phyloP scores from a whole-genome alignment of 1,140 invertebrate species.

The Steinernema feltiae region DNA sequence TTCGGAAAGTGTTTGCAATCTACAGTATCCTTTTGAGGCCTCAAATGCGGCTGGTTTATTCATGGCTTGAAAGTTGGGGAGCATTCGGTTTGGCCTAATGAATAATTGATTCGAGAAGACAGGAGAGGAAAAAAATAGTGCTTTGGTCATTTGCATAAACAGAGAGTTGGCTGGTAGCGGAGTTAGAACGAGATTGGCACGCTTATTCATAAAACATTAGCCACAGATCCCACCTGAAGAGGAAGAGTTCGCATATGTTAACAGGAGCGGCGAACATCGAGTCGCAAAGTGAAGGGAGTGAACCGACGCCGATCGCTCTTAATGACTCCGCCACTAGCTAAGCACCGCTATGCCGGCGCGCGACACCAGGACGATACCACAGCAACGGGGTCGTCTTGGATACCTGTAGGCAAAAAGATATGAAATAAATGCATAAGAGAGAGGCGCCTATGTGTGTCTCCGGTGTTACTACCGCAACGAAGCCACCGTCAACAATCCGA shows the following conservation, averaged over 20 bases:
- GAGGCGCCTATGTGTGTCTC: neutral
- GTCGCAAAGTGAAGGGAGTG: neutral
- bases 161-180: neutral
- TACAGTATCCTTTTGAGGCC: neutral
- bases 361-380: neutral
- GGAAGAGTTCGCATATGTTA: neutral
- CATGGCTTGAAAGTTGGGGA: neutral
- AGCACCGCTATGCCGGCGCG: neutral
- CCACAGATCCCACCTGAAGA: neutral
- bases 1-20: neutral
- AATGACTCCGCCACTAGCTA: neutral
- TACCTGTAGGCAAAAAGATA: slow-evolving; percentile 7
- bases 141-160: neutral
- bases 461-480: slow-evolving; percentile 6
- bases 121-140: neutral
- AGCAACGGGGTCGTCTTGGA: slow-evolving; percentile 14
- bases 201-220: slow-evolving; percentile 5
- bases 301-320: neutral
- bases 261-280: neutral
- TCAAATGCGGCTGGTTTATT: neutral
- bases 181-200: neutral
- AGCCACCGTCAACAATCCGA: neutral
- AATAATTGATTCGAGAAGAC: neutral
- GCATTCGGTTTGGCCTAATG: neutral
- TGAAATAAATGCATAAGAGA: neutral